phyloP scores from a whole-genome alignment of 2,797 vertebrate species.

The Catamblyrhynchus diadema region DNA sequence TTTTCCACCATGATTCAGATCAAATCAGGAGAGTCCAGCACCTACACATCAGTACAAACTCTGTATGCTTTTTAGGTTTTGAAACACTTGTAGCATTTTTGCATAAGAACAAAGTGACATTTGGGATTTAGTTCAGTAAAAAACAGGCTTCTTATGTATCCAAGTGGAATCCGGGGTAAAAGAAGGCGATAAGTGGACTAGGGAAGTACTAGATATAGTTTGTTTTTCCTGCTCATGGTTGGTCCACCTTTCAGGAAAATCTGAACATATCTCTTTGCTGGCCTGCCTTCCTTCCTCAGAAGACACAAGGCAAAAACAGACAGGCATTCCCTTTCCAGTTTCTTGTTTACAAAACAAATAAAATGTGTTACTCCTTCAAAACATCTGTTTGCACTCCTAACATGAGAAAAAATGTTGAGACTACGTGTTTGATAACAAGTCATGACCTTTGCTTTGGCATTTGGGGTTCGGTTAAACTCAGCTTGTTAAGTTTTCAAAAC shows the following conservation, averaged over 20 bases:
- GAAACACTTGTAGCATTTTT: not conserved
- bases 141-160: not conserved
- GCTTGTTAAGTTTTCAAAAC: not conserved
- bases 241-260: not conserved
- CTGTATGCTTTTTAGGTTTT: not conserved
- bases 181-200: not conserved
- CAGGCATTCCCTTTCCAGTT: not conserved
- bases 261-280: not conserved
- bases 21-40: not conserved
- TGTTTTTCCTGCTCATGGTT: rapidly evolving
- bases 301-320: not conserved
- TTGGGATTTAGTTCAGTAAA: not conserved
- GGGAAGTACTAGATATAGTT: not conserved
- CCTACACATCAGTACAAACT: not conserved
- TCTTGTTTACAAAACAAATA: conserved; percentile 53
- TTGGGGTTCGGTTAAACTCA: not conserved
- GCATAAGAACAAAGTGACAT: not conserved
- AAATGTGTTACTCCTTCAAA: not conserved
- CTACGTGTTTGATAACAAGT: conserved; percentile 58
- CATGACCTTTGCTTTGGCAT: conserved; percentile 19
- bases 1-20: not conserved
- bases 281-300: not conserved
- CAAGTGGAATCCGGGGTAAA: not conserved
- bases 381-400: conserved; percentile 63
- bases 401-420: conserved; percentile 39